Evolutionary conservation across 2,797 vertebrate species (phyloP).

Genomic region (Pempheris klunzingeri): DNA sequence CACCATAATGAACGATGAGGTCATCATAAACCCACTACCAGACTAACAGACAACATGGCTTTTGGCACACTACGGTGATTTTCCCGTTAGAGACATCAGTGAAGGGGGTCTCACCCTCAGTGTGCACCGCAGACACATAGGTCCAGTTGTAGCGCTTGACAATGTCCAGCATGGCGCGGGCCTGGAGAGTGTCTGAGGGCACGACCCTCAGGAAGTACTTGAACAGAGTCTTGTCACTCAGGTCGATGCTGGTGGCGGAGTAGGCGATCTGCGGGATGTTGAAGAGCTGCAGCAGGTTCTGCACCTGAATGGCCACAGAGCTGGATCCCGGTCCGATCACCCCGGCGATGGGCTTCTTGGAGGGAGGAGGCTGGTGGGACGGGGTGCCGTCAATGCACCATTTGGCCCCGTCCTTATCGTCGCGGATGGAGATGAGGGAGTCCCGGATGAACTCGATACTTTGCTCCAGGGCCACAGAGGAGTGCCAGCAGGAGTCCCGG

Average conservation of each 20-base stretch:
- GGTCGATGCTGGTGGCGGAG: slow-evolving; percentile 97
- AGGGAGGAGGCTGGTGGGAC: slow-evolving; percentile 86
- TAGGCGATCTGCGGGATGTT: slow-evolving; percentile 99
- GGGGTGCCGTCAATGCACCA: slow-evolving; percentile 93
- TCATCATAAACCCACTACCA: background rate
- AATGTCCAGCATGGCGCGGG: slow-evolving; percentile 97
- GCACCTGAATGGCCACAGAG: slow-evolving; percentile 99
- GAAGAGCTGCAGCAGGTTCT: slow-evolving; percentile 97
- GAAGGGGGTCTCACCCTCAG: slow-evolving; percentile 91
- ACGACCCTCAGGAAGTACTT: slow-evolving; percentile 98
- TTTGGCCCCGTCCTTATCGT: slow-evolving; percentile 93
- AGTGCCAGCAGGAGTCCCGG: slow-evolving; percentile 99
- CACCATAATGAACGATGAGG: background rate
- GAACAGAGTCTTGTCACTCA: slow-evolving; percentile 98
- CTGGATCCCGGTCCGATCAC: slow-evolving; percentile 99
- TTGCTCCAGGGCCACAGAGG: slow-evolving; percentile 97
- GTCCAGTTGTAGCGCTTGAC: slow-evolving; percentile 99
- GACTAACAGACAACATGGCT: background rate
- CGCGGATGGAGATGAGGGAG: slow-evolving; percentile 97
- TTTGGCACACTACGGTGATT: background rate
- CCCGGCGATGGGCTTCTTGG: slow-evolving; percentile 97
- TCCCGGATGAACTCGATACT: slow-evolving; percentile 99
- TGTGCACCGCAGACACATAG: slow-evolving; percentile 98
- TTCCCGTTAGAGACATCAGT: background rate
- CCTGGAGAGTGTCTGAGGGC: slow-evolving; percentile 96